A percentile compares a stretch with the other conserved stretches of the same genome.
These are phyloP conservation scores for Candidula unifasciata DNA, from an alignment of 2,888 invertebrate genomes.

Conservation along the genomic window DNA sequence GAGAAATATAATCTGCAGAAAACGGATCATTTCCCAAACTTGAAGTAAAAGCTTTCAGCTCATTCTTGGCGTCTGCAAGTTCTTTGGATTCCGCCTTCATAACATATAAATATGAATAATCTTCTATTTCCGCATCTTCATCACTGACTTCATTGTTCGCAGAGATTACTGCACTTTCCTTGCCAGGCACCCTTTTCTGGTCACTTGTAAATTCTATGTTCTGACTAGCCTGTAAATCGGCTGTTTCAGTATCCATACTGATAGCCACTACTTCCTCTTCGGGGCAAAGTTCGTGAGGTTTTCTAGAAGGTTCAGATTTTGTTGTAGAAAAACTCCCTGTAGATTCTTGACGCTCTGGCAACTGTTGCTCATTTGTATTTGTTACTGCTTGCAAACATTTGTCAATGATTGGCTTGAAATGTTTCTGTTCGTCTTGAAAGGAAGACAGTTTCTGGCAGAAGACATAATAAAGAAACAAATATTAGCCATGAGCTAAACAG, in stretches of 20 bases:
- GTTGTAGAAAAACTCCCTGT: neutral
- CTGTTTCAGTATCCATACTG: no score
- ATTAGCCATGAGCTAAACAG: no score
- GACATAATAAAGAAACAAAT: no score
- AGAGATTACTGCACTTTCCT: neutral
- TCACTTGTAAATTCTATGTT: no score
- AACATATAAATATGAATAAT: slow-evolving; percentile 54
- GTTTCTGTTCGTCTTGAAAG: slow-evolving; percentile 1
- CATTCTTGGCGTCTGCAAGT: neutral
- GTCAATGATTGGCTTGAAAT: slow-evolving; percentile 17
- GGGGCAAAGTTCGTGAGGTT: neutral
- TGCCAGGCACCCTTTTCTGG: neutral
- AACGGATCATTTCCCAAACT: slow-evolving; percentile 27
- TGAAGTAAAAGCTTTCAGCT: neutral
- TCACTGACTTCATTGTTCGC: neutral
- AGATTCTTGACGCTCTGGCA: neutral
- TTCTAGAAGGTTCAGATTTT: neutral
- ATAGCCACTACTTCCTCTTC: no score
- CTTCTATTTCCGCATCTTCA: slow-evolving; percentile 36
- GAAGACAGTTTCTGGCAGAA: slow-evolving; percentile 10
- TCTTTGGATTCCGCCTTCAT: slow-evolving; percentile 46
- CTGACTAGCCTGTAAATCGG: no score
- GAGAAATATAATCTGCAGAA: slow-evolving; percentile 49
- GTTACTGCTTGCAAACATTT: slow-evolving; percentile 6
- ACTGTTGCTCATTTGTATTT: neutral